Conservation (phyloP, 2,888 invertebrate genomes). For the Phrixothrix hirtus region DNA sequence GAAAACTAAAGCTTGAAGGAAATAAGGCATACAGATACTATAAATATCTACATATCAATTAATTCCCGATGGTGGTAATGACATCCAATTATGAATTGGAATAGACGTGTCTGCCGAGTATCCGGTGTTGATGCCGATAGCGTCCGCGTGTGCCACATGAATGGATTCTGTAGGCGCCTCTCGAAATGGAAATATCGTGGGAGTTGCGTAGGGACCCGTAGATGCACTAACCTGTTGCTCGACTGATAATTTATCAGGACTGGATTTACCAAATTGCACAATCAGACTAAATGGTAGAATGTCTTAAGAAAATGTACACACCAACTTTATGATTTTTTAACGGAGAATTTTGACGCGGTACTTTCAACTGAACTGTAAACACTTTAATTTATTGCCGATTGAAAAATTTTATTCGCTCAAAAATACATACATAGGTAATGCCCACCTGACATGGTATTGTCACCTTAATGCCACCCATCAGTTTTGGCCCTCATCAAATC, state of each 20-base stretch:
- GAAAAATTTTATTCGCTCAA: too few species aligned
- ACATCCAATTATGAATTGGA: conserved; percentile 32
- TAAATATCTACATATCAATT: conserved; percentile 24
- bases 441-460: too few species aligned
- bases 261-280: conserved; percentile 18
- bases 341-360: too few species aligned
- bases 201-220: conserved; percentile 30
- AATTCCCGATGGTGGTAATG: conserved; percentile 29
- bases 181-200: conserved; percentile 23
- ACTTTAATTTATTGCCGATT: too few species aligned
- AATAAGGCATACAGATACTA: conserved; percentile 10
- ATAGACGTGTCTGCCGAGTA: conserved; percentile 30
- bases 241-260: conserved; percentile 23
- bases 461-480: too few species aligned
- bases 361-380: too few species aligned
- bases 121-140: conserved; percentile 28
- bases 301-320: background rate
- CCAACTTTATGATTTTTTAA: background rate
- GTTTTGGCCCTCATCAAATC: too few species aligned
- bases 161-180: conserved; percentile 28
- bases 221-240: conserved; percentile 33
- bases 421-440: too few species aligned
- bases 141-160: conserved; percentile 31
- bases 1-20: conserved; percentile 9
- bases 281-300: background rate